Evolutionary conservation across 2,888 invertebrate species (phyloP).

Genomic region (Volucella inanis): DNA sequence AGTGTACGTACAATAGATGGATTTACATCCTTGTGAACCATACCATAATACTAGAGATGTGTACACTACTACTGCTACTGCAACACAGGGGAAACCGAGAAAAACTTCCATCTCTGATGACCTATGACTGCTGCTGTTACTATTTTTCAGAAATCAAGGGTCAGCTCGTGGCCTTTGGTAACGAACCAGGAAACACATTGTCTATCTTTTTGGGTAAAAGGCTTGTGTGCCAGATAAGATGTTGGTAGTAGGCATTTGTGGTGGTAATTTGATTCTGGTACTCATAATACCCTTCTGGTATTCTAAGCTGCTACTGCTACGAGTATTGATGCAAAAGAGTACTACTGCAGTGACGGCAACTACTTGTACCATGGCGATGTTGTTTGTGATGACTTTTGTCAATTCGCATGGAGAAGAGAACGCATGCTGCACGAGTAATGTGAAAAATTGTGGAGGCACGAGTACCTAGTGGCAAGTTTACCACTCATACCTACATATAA

Average conservation of each 20-base stretch:
- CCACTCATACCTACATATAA: background rate
- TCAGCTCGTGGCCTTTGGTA: slow-evolving; percentile 73
- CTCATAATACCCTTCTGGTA: background rate
- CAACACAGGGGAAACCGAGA: slow-evolving; percentile 32
- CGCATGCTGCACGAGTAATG: slow-evolving; percentile 12
- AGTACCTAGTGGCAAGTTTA: slow-evolving; percentile 45
- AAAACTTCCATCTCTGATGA: slow-evolving; percentile 71
- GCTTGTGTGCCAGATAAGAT: slow-evolving; percentile 68
- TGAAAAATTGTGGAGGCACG: slow-evolving; percentile 30
- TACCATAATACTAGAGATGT: slow-evolving; percentile 52
- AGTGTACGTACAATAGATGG: slow-evolving; percentile 28
- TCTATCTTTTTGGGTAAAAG: slow-evolving; percentile 35
- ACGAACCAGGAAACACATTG: slow-evolving; percentile 71
- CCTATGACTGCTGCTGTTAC: slow-evolving; percentile 73
- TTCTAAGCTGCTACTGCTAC: too few species aligned
- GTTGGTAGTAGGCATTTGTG: slow-evolving; percentile 56
- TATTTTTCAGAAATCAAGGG: slow-evolving; percentile 72
- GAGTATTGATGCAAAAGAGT: slow-evolving; percentile 11
- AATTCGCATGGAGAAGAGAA: slow-evolving; percentile 34
- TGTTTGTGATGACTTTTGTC: slow-evolving; percentile 62
- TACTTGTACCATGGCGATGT: slow-evolving; percentile 44
- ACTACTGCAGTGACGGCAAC: slow-evolving; percentile 49
- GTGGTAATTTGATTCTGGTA: slow-evolving; percentile 72
- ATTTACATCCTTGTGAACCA: slow-evolving; percentile 58
- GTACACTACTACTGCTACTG: background rate